phyloP scores from a whole-genome alignment of 1,140 invertebrate species.

The Parapsyche elsis region DNA sequence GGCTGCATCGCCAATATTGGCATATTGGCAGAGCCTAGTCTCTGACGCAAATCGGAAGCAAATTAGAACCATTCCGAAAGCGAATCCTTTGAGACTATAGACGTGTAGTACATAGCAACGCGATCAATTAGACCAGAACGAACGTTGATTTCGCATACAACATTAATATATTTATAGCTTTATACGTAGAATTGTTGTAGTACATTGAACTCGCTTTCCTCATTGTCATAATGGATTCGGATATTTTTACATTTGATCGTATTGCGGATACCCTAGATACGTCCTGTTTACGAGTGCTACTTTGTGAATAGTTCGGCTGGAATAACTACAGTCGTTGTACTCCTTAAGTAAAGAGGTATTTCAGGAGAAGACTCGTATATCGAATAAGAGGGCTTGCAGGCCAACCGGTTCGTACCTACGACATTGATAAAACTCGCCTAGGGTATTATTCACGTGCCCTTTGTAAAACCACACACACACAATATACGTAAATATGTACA shows the following conservation, averaged over 20 bases:
- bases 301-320: conserved; percentile 12
- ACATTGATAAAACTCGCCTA: conserved; percentile 13
- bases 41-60: neutral
- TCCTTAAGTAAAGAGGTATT: neutral
- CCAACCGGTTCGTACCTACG: neutral
- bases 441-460: neutral
- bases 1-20: too few species aligned
- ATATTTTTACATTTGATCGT: neutral
- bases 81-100: conserved; percentile 28
- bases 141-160: neutral
- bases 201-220: neutral
- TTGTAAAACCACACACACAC: neutral
- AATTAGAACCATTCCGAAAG: conserved; percentile 21
- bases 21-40: too few species aligned
- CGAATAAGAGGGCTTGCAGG: neutral
- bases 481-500: neutral
- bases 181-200: neutral
- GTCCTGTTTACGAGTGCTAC: neutral
- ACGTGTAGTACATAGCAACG: neutral
- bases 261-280: too few species aligned
- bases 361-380: neutral
- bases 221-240: neutral
- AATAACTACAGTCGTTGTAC: conserved; percentile 12
- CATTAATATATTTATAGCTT: neutral
- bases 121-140: conserved; percentile 19